These are phyloP conservation scores for Tetropium fuscum DNA, from an alignment of 2,888 invertebrate species.

Conservation along the genomic window DNA sequence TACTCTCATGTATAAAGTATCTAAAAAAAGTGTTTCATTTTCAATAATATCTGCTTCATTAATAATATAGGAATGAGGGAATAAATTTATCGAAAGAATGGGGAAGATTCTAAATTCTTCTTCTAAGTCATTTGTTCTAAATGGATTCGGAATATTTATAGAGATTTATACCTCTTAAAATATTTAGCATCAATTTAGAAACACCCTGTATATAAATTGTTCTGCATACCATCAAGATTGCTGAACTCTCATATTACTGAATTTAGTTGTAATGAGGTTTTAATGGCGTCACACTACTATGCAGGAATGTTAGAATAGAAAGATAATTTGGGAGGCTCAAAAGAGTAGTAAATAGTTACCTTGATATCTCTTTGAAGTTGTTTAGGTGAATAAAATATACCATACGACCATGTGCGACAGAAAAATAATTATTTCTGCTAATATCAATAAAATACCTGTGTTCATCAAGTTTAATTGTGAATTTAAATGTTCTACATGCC, in stretches of 20 bases:
- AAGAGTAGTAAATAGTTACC: constrained; percentile 36
- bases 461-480: constrained; percentile 33
- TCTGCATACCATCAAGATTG: too few relatives aligned
- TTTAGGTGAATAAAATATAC: constrained; percentile 46
- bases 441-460: constrained; percentile 45
- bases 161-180: too few relatives aligned
- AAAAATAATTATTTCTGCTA: constrained; percentile 49
- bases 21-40: too few relatives aligned
- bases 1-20: constrained; percentile 37
- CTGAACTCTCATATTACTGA: too few relatives aligned
- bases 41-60: neutral
- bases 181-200: too few relatives aligned
- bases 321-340: neutral
- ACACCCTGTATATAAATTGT: too few relatives aligned
- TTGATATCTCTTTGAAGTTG: constrained; percentile 44
- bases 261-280: too few relatives aligned
- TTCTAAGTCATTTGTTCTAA: too few relatives aligned
- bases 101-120: too few relatives aligned
- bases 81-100: too few relatives aligned
- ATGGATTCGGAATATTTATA: too few relatives aligned
- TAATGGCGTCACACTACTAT: neutral
- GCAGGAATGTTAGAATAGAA: neutral
- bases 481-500: constrained; percentile 20
- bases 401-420: constrained; percentile 43
- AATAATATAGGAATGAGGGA: neutral